Base-by-base conservation (phyloP, 2,113 vertebrate species). In the Toxotes jaculatrix region DNA sequence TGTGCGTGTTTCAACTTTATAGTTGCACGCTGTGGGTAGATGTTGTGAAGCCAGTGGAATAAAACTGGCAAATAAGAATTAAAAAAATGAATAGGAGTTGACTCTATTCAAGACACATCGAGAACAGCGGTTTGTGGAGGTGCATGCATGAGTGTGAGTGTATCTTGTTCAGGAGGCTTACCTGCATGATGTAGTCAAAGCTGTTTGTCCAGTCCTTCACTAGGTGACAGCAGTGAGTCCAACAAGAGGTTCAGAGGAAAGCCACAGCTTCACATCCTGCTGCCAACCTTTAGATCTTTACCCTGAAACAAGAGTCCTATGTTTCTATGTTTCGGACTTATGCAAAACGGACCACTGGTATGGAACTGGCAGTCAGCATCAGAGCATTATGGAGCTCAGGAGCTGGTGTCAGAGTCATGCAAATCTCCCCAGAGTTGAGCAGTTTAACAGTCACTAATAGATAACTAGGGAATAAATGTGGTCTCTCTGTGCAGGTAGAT, bases 181-280 rank as follows among this genome's bases (percentile, higher is more conserved):
- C 32, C 76, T 71, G 69, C 17, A 23, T 5, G 40, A 2, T 9
- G 23, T 16, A 36, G 19, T 16, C 16, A 23, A 5, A 34, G 84
- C 71, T 60, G 81, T 83, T 85, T 73, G 69, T 19, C 8, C 21
- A 1, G 27, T 79, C 0, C 14, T 40, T 88, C 93, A 89, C 91
- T 88, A 93, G 92, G 90, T 80, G 93, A 77, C 90, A 91, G 92
- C 86, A 93, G 61, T 86, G 94, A 93, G 91, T 79, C 49, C 91
- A 90, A 34, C 53, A 40, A 40, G 1, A 76, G 40, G 31, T 23
- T 59, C 17, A 75, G 13, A 56, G 13, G 2, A 74, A 36, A 72
- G n/a, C 45, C 57, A 40, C 21, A 55, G 72, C 61, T 59, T 63
- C 60, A 75, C 53, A 66, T 80, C 55, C 73, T 55, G 60, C 31